These are phyloP conservation scores for Schizothorax lantsangensis DNA, from an alignment of 2,797 vertebrate genomes.

Conservation along the genomic window DNA sequence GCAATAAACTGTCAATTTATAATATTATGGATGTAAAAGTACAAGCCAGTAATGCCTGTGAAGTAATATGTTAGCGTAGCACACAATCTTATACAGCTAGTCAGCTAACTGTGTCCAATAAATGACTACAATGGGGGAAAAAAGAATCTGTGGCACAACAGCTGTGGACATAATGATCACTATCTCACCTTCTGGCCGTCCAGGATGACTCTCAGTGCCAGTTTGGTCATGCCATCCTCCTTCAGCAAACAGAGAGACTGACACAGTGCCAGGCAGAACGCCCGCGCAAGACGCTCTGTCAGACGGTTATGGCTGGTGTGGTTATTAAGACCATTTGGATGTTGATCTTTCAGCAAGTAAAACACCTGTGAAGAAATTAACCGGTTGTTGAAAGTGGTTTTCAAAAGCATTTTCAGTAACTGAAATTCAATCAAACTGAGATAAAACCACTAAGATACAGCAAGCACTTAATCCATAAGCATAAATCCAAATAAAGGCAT, in stretches of 20 bases:
- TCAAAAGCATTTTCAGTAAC: background rate
- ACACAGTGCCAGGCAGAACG: constrained; percentile 93
- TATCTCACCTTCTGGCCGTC: constrained; percentile 90
- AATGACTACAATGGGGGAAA: no score
- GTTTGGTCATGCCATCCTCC: constrained; percentile 96
- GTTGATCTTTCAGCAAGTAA: constrained; percentile 89
- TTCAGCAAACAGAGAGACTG: constrained; percentile 95
- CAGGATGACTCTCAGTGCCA: constrained; percentile 92
- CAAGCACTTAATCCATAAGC: background rate
- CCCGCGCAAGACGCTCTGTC: constrained; percentile 92
- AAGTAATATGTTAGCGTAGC: no score
- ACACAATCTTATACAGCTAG: no score
- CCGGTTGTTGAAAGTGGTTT: background rate
- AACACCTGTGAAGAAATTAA: constrained; percentile 83
- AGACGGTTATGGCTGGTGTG: constrained; percentile 92
- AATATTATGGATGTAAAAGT: no score
- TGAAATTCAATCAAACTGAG: background rate
- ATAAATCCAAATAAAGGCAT: background rate
- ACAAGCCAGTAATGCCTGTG: no score
- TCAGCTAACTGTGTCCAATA: background rate
- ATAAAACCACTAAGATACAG: background rate
- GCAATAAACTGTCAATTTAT: no score
- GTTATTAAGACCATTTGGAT: constrained; percentile 82
- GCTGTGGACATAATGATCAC: background rate
- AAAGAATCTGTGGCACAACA: background rate